phyloP scores from a whole-genome alignment of 2,888 invertebrate species.

The Leuctra nigra region DNA sequence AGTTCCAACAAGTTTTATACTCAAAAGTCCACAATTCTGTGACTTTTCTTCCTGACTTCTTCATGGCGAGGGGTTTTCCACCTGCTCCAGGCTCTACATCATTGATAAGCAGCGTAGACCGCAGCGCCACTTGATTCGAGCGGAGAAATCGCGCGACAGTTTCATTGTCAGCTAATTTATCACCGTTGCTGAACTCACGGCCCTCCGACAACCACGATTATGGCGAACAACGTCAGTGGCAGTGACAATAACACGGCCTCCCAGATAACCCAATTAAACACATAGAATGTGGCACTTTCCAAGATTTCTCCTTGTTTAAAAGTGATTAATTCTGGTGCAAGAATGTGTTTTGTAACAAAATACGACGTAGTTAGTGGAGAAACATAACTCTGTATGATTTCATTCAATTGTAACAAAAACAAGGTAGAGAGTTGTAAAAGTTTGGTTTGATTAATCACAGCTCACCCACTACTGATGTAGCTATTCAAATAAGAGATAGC shows the following conservation, averaged over 20 bases:
- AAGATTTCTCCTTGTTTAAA: not conserved
- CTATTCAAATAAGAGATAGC: not conserved
- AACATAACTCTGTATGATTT: slow-evolving; percentile 8
- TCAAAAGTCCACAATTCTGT: not conserved
- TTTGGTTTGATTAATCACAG: slow-evolving; percentile 8
- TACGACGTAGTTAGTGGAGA: not conserved
- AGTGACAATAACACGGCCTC: slow-evolving; percentile 5
- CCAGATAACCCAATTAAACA: not conserved
- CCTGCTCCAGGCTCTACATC: too few relatives aligned
- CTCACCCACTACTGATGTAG: not conserved
- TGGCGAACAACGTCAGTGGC: not conserved
- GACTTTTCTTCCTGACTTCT: not conserved
- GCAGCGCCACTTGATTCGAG: not conserved
- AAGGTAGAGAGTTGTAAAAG: slow-evolving; percentile 1
- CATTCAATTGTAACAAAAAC: slow-evolving; percentile 7
- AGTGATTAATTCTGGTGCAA: slow-evolving; percentile 2
- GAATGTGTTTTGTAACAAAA: not conserved
- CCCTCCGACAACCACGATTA: not conserved
- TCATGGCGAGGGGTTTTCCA: too few relatives aligned
- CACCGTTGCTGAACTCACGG: not conserved
- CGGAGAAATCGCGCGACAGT: not conserved
- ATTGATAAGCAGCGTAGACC: not conserved
- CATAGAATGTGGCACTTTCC: not conserved
- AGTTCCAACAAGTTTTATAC: not conserved
- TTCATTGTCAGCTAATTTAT: slow-evolving; percentile 1